Evolutionary conservation across 2,797 vertebrate species (phyloP).

Genomic region (Scolopax bukidnonensis): DNA sequence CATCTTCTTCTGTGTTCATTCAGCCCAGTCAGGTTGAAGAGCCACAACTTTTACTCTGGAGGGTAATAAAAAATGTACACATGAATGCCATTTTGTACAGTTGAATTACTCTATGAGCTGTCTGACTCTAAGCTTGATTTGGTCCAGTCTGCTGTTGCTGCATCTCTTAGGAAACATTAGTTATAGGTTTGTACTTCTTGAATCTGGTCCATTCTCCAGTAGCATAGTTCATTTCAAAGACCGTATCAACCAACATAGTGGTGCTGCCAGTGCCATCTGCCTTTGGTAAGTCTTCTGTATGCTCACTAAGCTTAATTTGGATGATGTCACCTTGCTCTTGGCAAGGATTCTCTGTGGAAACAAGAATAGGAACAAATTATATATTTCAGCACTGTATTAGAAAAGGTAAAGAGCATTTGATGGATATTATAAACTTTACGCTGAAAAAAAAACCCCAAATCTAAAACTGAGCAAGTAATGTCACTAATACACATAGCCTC

Average conservation of each 20-base stretch:
- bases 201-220: constrained; percentile 99
- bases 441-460: neutral
- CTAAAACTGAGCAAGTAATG: neutral
- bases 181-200: constrained; percentile 99
- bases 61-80: constrained; percentile 35
- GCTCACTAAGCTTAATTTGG: constrained; percentile 99
- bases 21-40: constrained; percentile 17
- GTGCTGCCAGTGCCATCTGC: constrained; percentile 97
- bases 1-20: neutral
- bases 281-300: constrained; percentile 95
- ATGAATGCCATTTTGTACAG: constrained; percentile 57
- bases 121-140: constrained; percentile 64
- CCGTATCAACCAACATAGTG: constrained; percentile 98
- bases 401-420: neutral
- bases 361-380: neutral
- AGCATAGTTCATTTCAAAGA: constrained; percentile 99
- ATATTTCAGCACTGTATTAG: neutral
- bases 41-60: constrained; percentile 12
- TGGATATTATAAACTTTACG: neutral
- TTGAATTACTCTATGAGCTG: constrained; percentile 26
- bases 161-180: constrained; percentile 88
- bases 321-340: constrained; percentile 99
- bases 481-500: neutral
- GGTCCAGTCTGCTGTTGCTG: constrained; percentile 51
- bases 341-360: constrained; percentile 93